Evolutionary conservation across 2,888 invertebrate genomes (phyloP).

Genomic region (Syritta pipiens): DNA sequence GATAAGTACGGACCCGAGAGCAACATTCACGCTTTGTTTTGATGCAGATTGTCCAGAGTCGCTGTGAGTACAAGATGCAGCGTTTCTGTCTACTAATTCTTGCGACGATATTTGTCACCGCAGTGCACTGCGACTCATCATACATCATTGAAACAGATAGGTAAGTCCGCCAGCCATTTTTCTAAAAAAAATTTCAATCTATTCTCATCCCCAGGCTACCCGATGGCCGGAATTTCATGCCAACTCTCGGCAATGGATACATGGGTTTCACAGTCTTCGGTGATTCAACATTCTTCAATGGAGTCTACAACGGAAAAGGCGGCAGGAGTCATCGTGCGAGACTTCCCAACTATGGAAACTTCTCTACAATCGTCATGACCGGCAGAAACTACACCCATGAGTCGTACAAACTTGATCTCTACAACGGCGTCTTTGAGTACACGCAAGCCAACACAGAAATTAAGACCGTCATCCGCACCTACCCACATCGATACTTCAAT

Average conservation of each 20-base stretch:
- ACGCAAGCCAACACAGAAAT: slow-evolving; percentile 66
- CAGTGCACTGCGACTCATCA: not conserved
- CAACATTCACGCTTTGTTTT: not conserved
- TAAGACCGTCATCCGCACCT: slow-evolving; percentile 72
- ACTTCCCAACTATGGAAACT: slow-evolving; percentile 81
- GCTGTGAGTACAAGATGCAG: slow-evolving; percentile 18
- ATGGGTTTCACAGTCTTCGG: slow-evolving; percentile 82
- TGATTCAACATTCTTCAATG: slow-evolving; percentile 83
- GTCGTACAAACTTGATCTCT: slow-evolving; percentile 80
- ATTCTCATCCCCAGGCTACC: slow-evolving; percentile 79
- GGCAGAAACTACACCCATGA: slow-evolving; percentile 32
- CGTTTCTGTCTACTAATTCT: not conserved
- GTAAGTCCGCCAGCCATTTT: slow-evolving; percentile 13
- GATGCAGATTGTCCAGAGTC: not conserved
- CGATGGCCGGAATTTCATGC: slow-evolving; percentile 81
- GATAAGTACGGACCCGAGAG: slow-evolving; percentile 22
- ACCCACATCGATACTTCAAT: slow-evolving; percentile 78
- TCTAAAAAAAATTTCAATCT: not conserved
- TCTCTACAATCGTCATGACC: slow-evolving; percentile 23
- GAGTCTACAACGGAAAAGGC: slow-evolving; percentile 81
- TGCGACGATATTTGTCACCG: not conserved
- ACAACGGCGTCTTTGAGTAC: slow-evolving; percentile 79
- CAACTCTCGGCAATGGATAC: slow-evolving; percentile 83
- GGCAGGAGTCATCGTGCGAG: slow-evolving; percentile 82
- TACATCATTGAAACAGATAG: slow-evolving; percentile 41